These are phyloP conservation scores for Limnephilus rhombicus DNA, from an alignment of 2,888 invertebrate species.

Conservation along the genomic window DNA sequence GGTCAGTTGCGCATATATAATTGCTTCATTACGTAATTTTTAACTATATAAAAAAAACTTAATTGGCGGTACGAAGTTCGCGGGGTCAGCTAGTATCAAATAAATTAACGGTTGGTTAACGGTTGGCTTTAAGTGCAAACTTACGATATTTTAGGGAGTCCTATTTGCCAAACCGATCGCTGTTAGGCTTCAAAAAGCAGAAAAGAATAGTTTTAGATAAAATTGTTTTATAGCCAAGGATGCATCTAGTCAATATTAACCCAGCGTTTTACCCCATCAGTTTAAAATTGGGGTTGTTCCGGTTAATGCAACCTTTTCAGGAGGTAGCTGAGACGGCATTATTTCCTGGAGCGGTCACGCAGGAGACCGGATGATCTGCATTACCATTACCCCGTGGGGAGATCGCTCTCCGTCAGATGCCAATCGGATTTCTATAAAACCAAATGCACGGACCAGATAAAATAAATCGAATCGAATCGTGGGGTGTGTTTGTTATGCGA, in stretches of 20 bases:
- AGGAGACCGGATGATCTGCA: constrained; percentile 34
- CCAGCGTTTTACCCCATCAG: not conserved
- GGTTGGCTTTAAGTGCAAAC: too few species aligned
- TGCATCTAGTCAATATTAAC: not conserved
- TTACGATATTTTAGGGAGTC: too few species aligned
- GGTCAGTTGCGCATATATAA: too few species aligned
- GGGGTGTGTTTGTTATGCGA: too few species aligned
- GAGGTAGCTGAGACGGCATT: constrained; percentile 16
- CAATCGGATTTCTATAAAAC: constrained; percentile 13
- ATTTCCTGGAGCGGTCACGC: not conserved
- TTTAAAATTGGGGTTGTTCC: not conserved
- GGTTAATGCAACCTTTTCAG: constrained; percentile 16
- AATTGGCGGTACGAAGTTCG: too few species aligned
- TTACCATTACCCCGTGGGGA: constrained; percentile 25
- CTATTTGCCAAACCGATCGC: too few species aligned
- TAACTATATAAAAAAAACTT: too few species aligned
- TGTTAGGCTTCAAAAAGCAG: too few species aligned
- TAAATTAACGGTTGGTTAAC: too few species aligned
- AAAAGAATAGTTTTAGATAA: too few species aligned
- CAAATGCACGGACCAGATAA: not conserved
- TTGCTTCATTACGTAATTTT: too few species aligned
- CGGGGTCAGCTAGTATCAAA: too few species aligned
- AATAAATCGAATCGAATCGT: constrained; percentile 3
- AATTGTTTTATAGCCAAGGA: not conserved
- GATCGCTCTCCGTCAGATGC: not conserved